Evolutionary conservation across 2,113 vertebrate species (phyloP).

Genomic region (Pelobates fuscus): DNA sequence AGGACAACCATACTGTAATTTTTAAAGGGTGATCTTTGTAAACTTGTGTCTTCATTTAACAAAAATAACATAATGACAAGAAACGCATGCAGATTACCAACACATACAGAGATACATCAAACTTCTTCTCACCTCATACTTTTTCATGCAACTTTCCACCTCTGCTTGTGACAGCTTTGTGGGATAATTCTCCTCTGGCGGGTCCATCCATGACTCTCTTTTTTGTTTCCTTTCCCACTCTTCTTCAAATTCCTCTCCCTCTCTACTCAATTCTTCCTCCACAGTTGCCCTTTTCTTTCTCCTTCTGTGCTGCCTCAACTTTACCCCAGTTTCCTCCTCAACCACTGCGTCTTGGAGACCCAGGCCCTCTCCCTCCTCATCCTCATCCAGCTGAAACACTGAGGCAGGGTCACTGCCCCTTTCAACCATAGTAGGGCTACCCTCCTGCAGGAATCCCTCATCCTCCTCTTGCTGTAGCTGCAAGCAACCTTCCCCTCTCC

Average conservation of each 20-base stretch:
- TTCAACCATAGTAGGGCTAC: constrained; percentile 95
- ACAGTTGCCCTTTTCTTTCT: constrained; percentile 28
- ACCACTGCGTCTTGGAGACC: constrained; percentile 43
- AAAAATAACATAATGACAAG: too few species aligned
- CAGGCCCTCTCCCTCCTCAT: constrained; percentile 73
- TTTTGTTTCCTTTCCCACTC: constrained; percentile 68
- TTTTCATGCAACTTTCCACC: constrained; percentile 97
- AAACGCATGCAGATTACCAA: too few species aligned
- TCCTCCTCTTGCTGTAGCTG: constrained; percentile 60
- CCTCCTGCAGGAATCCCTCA: constrained; percentile 83
- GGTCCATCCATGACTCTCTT: constrained; percentile 90
- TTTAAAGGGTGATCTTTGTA: too few species aligned
- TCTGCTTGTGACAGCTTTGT: constrained; percentile 88
- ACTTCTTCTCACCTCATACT: constrained; percentile 85
- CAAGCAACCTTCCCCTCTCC: constrained; percentile 60
- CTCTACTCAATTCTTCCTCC: constrained; percentile 43
- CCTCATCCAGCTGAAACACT: constrained; percentile 85
- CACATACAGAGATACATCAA: too few species aligned
- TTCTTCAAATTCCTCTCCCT: constrained; percentile 65
- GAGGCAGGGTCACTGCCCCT: constrained; percentile 85
- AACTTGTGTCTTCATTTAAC: too few species aligned
- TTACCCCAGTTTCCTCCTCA: constrained; percentile 38
- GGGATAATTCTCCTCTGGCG: constrained; percentile 77
- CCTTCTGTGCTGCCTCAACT: constrained; percentile 40
- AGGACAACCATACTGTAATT: too few species aligned